phyloP scores from a whole-genome alignment of 2,888 invertebrate genomes.

The Aspidapion aeneum region DNA sequence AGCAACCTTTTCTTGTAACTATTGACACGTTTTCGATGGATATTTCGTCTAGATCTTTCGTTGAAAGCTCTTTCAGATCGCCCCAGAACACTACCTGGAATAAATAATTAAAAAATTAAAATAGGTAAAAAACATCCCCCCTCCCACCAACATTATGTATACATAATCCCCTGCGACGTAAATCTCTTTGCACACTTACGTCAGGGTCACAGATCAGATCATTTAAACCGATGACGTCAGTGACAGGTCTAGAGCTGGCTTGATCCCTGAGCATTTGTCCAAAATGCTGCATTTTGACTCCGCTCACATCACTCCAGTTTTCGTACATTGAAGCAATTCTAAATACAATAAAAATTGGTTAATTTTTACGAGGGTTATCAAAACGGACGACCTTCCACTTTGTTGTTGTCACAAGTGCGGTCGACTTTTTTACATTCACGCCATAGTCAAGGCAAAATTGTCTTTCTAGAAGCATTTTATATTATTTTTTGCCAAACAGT shows the following conservation, averaged over 20 bases:
- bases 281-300: slow-evolving; percentile 71
- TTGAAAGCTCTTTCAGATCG: slow-evolving; percentile 60
- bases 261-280: slow-evolving; percentile 59
- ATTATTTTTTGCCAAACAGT: no score
- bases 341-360: slow-evolving; percentile 21
- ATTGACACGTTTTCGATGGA: slow-evolving; percentile 60
- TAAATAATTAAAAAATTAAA: background rate
- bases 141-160: background rate
- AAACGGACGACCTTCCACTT: no score
- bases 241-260: slow-evolving; percentile 65
- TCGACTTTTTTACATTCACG: no score
- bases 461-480: no score
- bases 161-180: background rate
- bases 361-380: no score
- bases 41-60: slow-evolving; percentile 58
- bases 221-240: slow-evolving; percentile 53
- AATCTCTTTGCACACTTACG: slow-evolving; percentile 36
- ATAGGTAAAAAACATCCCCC: no score
- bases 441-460: no score
- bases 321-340: slow-evolving; percentile 63
- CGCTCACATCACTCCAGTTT: slow-evolving; percentile 77
- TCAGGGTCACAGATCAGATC: slow-evolving; percentile 63
- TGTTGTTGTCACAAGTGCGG: no score
- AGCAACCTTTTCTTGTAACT: slow-evolving; percentile 56
- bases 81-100: slow-evolving; percentile 60